Conservation (phyloP, 2,888 invertebrate species). For the Adineta ricciae region DNA sequence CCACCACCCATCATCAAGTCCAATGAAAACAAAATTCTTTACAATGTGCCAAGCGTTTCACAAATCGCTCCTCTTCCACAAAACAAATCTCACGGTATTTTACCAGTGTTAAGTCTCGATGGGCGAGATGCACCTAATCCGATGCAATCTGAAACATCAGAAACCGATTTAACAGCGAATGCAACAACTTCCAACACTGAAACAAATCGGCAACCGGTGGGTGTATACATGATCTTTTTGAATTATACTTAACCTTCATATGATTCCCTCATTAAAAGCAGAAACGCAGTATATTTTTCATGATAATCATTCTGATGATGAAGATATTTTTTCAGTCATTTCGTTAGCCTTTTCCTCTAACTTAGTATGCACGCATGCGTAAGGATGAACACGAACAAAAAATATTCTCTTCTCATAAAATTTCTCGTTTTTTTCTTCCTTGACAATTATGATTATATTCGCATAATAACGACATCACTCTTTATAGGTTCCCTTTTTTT, state of each 20-base stretch:
- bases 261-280: background rate
- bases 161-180: background rate
- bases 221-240: background rate
- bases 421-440: background rate
- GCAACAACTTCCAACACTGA: background rate
- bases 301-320: background rate
- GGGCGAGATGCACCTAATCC: background rate
- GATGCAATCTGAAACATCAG: background rate
- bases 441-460: background rate
- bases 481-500: background rate
- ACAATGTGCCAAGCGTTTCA: conserved; percentile 6
- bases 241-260: background rate
- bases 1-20: background rate
- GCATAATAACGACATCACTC: background rate
- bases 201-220: background rate
- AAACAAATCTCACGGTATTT: background rate
- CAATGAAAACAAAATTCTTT: background rate
- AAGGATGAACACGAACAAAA: background rate
- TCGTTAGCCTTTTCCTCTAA: background rate
- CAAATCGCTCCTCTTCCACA: background rate
- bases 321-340: background rate
- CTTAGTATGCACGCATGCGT: background rate
- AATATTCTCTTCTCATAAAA: too few relatives aligned
- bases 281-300: background rate
- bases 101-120: background rate